Percentiles rank a stretch among this genome's conserved stretches.
Conservation (phyloP, 92 coral and sea anemone genomes). For the Porites evermanni region DNA sequence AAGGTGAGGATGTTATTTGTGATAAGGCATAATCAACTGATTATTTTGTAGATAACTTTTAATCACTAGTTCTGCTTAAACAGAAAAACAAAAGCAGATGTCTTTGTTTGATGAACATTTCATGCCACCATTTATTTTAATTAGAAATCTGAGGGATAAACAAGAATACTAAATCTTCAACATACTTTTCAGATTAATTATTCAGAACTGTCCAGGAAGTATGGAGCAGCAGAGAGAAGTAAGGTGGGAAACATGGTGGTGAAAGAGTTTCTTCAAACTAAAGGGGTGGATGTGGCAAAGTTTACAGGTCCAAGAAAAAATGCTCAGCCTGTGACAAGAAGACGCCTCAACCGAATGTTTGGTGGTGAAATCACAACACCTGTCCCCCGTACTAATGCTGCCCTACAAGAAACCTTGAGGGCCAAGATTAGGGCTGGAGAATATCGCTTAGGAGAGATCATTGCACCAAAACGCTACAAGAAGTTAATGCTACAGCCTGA, state of each 20-base stretch:
- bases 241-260: not conserved
- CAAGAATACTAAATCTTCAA: not conserved
- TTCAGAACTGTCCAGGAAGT: not conserved
- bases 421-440: constrained; percentile 25
- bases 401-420: not conserved
- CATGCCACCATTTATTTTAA: no score
- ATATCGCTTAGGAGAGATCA: constrained; percentile 27
- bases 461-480: constrained; percentile 19
- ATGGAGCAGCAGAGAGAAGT: not conserved
- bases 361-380: constrained; percentile 21
- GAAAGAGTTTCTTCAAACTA: not conserved
- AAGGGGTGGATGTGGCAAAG: not conserved
- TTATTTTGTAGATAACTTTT: not conserved
- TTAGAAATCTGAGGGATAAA: not conserved
- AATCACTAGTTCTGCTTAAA: no score
- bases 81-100: not conserved
- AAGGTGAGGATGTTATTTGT: constrained; percentile 20
- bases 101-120: no score
- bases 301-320: not conserved
- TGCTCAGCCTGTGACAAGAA: not conserved
- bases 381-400: constrained; percentile 2
- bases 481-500: constrained; percentile 16
- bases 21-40: not conserved
- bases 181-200: not conserved
- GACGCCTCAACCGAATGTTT: not conserved